Percentiles rank a stretch among this genome's conserved stretches.
These are phyloP conservation scores for Thysanoteuthis rhombus DNA, from an alignment of 2,888 invertebrate genomes.

Conservation along the genomic window DNA sequence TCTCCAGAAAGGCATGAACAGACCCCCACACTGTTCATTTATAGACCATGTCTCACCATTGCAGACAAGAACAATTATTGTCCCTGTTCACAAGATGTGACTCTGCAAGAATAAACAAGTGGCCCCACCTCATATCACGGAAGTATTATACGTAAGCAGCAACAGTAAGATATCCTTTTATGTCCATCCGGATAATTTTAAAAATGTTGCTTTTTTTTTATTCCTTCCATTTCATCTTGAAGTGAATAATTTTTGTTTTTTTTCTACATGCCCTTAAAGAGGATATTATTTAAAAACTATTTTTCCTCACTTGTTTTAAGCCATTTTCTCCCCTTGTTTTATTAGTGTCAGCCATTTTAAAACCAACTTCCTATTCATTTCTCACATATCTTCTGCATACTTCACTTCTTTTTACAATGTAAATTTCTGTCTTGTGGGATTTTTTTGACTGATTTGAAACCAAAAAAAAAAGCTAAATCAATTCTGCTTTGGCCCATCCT, in stretches of 20 bases:
- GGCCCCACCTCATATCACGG: neutral
- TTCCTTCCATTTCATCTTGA: neutral
- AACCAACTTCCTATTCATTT: neutral
- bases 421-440: neutral
- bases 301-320: neutral
- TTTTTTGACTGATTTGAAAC: neutral
- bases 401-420: neutral
- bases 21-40: neutral
- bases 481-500: too few relatives aligned
- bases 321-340: neutral
- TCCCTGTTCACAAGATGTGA: neutral
- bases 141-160: neutral
- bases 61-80: neutral
- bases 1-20: neutral
- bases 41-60: neutral
- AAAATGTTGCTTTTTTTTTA: neutral
- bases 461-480: neutral
- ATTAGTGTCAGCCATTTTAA: neutral
- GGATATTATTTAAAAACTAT: neutral
- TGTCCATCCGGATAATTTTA: neutral
- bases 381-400: neutral
- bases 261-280: neutral
- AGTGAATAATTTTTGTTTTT: neutral
- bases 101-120: neutral
- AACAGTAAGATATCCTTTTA: neutral